Percentiles rank a stretch among this genome's conserved stretches.
These are phyloP conservation scores for Terrapene triunguis DNA, from an alignment of 2,113 vertebrate species.

Conservation along the genomic window DNA sequence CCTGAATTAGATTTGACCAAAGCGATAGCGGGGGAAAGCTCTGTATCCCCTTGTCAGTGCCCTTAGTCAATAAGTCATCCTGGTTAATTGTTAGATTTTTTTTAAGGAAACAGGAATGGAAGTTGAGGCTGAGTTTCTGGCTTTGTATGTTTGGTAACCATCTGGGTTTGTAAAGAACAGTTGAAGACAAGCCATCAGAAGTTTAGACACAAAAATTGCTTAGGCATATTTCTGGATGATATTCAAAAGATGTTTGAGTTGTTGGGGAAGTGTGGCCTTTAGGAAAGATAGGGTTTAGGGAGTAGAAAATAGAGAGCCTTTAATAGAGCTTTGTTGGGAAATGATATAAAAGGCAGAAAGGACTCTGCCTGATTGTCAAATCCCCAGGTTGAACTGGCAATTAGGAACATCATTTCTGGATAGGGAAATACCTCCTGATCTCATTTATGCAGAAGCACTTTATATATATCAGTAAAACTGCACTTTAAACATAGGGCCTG, in stretches of 20 bases:
- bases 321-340: background rate
- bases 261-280: background rate
- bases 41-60: too few species aligned
- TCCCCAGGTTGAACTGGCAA: background rate
- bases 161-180: too few species aligned
- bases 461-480: too few species aligned
- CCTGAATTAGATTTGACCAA: background rate
- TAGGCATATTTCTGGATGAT: background rate
- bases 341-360: background rate
- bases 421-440: too few species aligned
- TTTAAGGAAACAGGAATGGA: too few species aligned
- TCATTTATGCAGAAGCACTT: background rate
- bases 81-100: too few species aligned
- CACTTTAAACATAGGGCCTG: background rate
- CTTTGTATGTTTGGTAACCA: too few species aligned
- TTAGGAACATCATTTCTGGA: background rate
- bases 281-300: background rate
- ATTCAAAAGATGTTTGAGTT: background rate
- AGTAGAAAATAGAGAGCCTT: background rate
- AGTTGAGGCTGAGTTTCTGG: too few species aligned
- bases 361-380: background rate
- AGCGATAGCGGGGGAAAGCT: background rate
- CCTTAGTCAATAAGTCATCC: too few species aligned
- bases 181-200: too few species aligned
- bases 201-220: background rate